Evolutionary conservation across 2,888 invertebrate species (phyloP), one percentile per base, ranked within the genome.

Genomic region (Mantis religiosa): DNA sequence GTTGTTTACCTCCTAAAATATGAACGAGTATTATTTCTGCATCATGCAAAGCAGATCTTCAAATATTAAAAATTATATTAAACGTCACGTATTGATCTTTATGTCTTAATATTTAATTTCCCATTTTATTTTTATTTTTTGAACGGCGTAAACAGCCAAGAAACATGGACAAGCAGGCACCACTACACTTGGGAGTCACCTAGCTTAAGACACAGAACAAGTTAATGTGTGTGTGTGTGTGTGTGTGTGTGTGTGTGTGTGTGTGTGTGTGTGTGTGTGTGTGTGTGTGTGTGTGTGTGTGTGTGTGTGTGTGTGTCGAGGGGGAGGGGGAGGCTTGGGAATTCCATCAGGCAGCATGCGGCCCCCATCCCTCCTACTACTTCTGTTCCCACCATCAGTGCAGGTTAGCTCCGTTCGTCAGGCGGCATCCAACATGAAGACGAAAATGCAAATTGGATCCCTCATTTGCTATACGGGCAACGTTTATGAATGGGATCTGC

Each of bases 401-500:
- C 25, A 81, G 81, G 86, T 87, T 87, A 87, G 81, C 71, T 87
- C 54, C 81, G 87, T 87, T 87, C 87, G 87, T 87, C 87, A 87
- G 87, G 47, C 30, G 84, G 84, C 86, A 82, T 30, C 86, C 54
- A 28, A 82, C 87, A 87, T 87, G 87, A 82, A 87, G 87, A 87
- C 87, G 87, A 87, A 87, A 87, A 87, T 87, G 87, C 87, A 87
- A 87, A 87, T 82, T 87, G 87, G 87, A 34, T 87, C 82, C 87
- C 87, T 87, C 87, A 87, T 87, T 87, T 87, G 87, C 87, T 87
- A 87, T 82, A 87, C 87, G 87, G 82, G 87, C 87, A 87, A 87
- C 87, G 87, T 87, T 89, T 89, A 86, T 89, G 88, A 85, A 86
- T 84, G 86, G 85, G 82, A 89, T 89, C 88, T 86, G 88, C 85